Base-by-base conservation (phyloP, 1,140 invertebrate species). In the Coelopa frigida region DNA sequence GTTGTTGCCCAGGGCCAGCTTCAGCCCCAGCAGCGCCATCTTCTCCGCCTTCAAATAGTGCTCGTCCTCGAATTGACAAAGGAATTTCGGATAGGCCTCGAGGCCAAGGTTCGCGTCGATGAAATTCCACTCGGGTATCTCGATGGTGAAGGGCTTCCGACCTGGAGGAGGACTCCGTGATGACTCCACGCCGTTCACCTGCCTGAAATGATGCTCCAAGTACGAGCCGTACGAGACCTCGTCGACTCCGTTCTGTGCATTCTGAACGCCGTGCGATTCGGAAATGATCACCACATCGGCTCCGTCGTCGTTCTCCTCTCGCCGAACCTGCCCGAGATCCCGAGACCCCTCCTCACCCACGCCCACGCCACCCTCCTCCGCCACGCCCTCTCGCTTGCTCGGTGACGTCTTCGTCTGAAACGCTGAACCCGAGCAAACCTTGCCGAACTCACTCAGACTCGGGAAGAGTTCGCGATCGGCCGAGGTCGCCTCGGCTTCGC, bases 81-180 rank as follows among this genome's bases (percentile, higher is more conserved):
- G 12, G 38, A 46, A 50, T 8, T 46, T 36, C 14, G 42, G 43
- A 35, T 24, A 46, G 2, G 26, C 33, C 15, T 44, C 36, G 1
- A 31, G 10, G 21, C 31, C 15, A 7, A 39, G 14, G 24, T 46
- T 39, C 3, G 43, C 22, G 17, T 46, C 35, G 2, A 41, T 27
- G 17, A 50, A 50, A 41, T 50, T 50, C 43, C 43, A 50, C 20
- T 45, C 15, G 1, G 43, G 49, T 46, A 50, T 50, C n/a, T 46
- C 23, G 5, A 29, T 24, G n/a, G 20, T 49, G 15, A 38, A 37
- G 3, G 23, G 20, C 37, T 45, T 14, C 24, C 14, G 3, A 20
- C 10, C 6, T 29, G 12, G 8, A 22, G n/a, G 17, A 44, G 14
- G 7, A 14, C 11, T 33, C 14, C 21, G n/a, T 10, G 15, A 33